Percentiles rank a stretch among this genome's conserved stretches.
Evolutionary conservation across 2,888 invertebrate species (phyloP).

Genomic region (Dynastes maya): DNA sequence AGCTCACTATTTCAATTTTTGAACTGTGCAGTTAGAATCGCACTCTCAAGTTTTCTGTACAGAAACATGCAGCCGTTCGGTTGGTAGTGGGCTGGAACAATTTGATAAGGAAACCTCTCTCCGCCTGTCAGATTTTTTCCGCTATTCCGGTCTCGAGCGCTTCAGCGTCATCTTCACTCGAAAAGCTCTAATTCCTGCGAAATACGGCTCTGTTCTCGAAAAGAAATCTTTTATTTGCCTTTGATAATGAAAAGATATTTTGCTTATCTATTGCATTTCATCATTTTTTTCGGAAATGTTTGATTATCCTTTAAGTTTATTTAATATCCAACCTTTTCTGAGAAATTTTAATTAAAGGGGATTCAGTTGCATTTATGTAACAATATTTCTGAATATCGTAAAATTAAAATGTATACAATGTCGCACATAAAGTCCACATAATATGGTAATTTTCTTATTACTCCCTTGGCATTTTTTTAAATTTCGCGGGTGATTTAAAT

Average conservation of each 20-base stretch:
- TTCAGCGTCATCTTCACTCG: slow-evolving; percentile 15
- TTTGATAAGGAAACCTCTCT: slow-evolving; percentile 11
- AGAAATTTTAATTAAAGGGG: too few relatives aligned
- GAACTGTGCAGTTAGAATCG: slow-evolving; percentile 11
- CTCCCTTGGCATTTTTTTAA: too few relatives aligned
- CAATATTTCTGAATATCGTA: too few relatives aligned
- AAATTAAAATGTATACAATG: too few relatives aligned
- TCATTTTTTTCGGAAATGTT: background rate
- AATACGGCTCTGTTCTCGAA: background rate
- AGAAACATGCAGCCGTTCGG: slow-evolving; percentile 16
- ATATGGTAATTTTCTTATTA: too few relatives aligned
- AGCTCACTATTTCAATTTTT: slow-evolving; percentile 18
- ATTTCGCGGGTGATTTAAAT: too few relatives aligned
- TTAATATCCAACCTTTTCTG: too few relatives aligned
- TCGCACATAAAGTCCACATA: too few relatives aligned
- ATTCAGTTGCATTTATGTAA: too few relatives aligned
- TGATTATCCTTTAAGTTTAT: too few relatives aligned
- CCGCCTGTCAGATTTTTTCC: background rate
- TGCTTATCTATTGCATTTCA: background rate
- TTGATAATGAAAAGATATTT: background rate
- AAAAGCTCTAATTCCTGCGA: background rate
- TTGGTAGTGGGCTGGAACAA: slow-evolving; percentile 17
- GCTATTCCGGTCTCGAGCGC: background rate
- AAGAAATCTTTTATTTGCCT: slow-evolving; percentile 4
- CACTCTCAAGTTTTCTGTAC: slow-evolving; percentile 25